Percentiles rank a stretch among this genome's conserved stretches.
Conservation (phyloP, 2,113 vertebrate genomes). For the Menidia beryllina region DNA sequence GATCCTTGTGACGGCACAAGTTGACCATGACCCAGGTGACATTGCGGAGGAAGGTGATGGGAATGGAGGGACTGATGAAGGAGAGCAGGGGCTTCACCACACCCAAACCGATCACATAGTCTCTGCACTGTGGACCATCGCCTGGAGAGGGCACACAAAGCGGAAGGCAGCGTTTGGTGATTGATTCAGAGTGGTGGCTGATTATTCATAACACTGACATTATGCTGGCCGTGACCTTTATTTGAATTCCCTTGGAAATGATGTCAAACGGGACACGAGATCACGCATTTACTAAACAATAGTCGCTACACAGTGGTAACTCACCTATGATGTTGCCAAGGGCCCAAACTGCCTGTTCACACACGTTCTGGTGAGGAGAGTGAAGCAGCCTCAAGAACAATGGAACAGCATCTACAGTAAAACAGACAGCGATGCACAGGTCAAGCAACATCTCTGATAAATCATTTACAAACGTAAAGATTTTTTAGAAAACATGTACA, state of each 20-base stretch:
- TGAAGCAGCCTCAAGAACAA: constrained; percentile 94
- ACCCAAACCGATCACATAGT: constrained; percentile 97
- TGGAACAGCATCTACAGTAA: constrained; percentile 91
- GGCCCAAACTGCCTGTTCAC: constrained; percentile 98
- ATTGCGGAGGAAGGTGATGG: constrained; percentile 98
- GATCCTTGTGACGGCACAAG: constrained; percentile 98
- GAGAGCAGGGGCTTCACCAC: constrained; percentile 97
- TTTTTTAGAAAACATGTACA: too few species aligned
- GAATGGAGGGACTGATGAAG: constrained; percentile 99
- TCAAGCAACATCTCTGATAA: neutral
- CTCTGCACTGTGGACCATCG: constrained; percentile 97
- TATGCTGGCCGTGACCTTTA: too few species aligned
- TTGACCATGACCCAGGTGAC: constrained; percentile 99
- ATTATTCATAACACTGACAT: too few species aligned
- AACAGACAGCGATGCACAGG: neutral
- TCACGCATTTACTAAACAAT: too few species aligned
- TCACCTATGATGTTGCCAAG: constrained; percentile 98
- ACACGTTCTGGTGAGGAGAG: constrained; percentile 97
- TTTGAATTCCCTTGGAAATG: too few species aligned
- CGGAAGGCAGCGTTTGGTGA: neutral
- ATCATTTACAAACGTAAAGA: too few species aligned
- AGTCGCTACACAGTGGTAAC: constrained; percentile 43
- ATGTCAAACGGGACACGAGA: too few species aligned
- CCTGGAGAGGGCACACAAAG: constrained; percentile 75
- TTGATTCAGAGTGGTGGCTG: too few species aligned